phyloP scores from a whole-genome alignment of 2,888 invertebrate species.

The Ormyrus nitidulus region DNA sequence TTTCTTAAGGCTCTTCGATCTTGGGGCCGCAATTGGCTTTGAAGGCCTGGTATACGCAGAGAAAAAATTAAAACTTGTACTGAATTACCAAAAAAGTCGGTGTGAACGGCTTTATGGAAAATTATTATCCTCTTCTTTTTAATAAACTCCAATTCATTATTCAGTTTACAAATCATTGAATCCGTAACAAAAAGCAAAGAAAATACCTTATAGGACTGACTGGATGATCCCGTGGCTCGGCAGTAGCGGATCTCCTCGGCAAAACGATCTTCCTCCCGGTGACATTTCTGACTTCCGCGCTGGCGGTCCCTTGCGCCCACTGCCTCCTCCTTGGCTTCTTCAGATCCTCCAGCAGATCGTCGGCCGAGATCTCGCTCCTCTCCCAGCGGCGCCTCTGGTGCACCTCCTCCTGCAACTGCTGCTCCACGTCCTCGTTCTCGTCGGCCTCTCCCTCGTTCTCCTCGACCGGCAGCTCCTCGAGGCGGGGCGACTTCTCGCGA shows the following conservation, averaged over 20 bases:
- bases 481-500: constrained; percentile 13
- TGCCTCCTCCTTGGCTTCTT: constrained; percentile 62
- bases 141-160: not conserved
- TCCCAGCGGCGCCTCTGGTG: constrained; percentile 59
- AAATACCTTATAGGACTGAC: not conserved
- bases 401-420: too few species aligned
- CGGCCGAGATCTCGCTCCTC: constrained; percentile 41
- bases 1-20: constrained; percentile 49
- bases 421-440: constrained; percentile 16
- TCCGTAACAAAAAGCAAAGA: too few species aligned
- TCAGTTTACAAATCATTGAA: too few species aligned
- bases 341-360: constrained; percentile 43
- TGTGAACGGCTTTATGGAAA: not conserved
- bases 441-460: constrained; percentile 1
- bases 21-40: constrained; percentile 62
- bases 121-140: not conserved
- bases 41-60: constrained; percentile 11
- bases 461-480: constrained; percentile 18
- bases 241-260: constrained; percentile 35
- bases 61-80: constrained; percentile 3
- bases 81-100: not conserved
- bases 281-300: constrained; percentile 54
- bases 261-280: constrained; percentile 51
- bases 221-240: constrained; percentile 6
- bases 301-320: constrained; percentile 65